Evolutionary conservation across 2,888 invertebrate genomes (phyloP), one percentile per base, ranked within the genome.

Genomic region (Ophioninae sp.): DNA sequence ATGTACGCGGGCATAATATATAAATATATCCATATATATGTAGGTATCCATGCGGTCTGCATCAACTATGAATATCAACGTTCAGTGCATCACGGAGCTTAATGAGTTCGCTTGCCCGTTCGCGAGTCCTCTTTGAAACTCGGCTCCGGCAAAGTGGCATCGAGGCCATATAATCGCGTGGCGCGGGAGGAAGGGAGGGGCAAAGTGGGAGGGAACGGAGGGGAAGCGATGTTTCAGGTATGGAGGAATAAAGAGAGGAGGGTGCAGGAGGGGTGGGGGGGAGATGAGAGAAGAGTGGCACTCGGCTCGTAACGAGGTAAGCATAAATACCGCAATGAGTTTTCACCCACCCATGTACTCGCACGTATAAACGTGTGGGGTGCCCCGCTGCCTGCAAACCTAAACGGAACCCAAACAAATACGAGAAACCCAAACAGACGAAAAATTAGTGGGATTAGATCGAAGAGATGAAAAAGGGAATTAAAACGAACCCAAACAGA

Each of bases 61-160:
- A 65, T 56, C 78, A 80, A 74, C 80, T 64, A 63, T 80, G 84
- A 86, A 86, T 81, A 87, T 84, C 85, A 85, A 84, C 81, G 85
- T 86, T 79, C 85, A 84, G 82, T 80, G 85, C 85, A 85, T 83
- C 81, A 80, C 77, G 81, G 30, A 74, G 82, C 85, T 84, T 84
- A 83, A 86, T 84, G 85, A 85, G 86, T 84, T 84, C 82, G 84
- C 86, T 87, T 85, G 86, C 86, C 84, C 81, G 81, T 85, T 85
- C 80, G 84, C 86, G 84, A 84, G 79, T 85, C 78, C 85, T 80
- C 86, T 83, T 83, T 86, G 82, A 80, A 85, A 86, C 78, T 80
- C 83, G 68, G 64, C 80, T 72, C 72, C 69, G 61, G 78, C 83
- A 82, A 86, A 84, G 85, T 85, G 85, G 83, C 83, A 85, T 82